Evolutionary conservation across 1,140 invertebrate species (phyloP), one percentile per base, ranked within the genome.

Genomic region (Microvelia longipes): DNA sequence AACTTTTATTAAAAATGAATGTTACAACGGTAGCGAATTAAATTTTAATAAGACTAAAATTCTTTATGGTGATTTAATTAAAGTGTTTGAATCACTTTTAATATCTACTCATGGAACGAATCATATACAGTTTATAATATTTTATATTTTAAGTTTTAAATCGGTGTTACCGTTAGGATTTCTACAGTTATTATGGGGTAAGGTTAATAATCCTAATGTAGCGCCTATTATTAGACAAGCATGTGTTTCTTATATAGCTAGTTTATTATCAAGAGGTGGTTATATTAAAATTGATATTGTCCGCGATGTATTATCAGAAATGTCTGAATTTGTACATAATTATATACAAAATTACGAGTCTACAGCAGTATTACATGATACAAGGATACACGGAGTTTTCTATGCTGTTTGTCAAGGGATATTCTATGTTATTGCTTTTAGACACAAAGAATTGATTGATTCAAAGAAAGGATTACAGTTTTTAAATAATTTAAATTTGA

Each of bases 361-460:
- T 66, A 82, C 72, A 75, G 76, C 73, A 71, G 78, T 25, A 81
- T 84, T 77, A 11, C 77, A 81, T 68, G 83, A 84, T 72, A 71
- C 82, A 71, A 85, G 86, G 76, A 83, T 87, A 1, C 93, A 98
- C 78, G 82, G 84, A 29, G 86, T 94, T 0, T 98, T 97, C 80
- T 94, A 95, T 78, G 86, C 88, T 19, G 86, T 94, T 14, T 95
- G 93, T 76, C 93, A 97, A 80, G 86, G 90, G 0, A 81, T 96
- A 29, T 96, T 98, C 78, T 95, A 96, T 80, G 81, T 95, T 1
- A 87, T 97, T 69, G 87, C 90, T 0, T 96, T 95, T 78, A 87
- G 91, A 73, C 88, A 92, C 76, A 88, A 87, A 75, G 90, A 95
- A 77, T 82, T 96, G 70, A 86, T 92, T 69, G 83, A 85, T 70